Conservation (phyloP, 2,888 invertebrate genomes). For the Mythimna vitellina region DNA sequence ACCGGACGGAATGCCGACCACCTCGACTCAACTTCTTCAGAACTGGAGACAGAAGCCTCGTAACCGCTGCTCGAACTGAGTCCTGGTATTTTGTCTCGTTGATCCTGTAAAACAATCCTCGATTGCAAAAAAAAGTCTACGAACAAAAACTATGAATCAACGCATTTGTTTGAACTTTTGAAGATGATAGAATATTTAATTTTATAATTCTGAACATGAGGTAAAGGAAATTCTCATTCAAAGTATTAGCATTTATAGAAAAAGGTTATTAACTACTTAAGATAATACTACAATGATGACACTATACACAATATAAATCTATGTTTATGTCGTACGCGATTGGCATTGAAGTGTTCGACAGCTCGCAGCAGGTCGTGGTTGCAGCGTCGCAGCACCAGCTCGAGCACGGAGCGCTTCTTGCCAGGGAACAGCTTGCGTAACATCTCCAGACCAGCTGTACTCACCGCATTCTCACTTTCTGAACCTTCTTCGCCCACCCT, state of each 20-base stretch:
- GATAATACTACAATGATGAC: too few species aligned
- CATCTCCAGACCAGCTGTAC: conserved; percentile 95
- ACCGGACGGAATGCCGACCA: conserved; percentile 89
- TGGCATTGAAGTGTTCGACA: conserved; percentile 95
- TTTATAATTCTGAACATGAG: too few species aligned
- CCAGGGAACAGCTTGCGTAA: conserved; percentile 97
- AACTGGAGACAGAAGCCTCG: conserved; percentile 82
- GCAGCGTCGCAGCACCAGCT: conserved; percentile 97
- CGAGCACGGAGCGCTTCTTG: conserved; percentile 96
- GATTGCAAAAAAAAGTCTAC: conserved; percentile 7
- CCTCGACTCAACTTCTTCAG: conserved; percentile 80
- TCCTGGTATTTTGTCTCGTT: conserved; percentile 78
- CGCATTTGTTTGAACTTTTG: too few species aligned
- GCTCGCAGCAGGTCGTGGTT: conserved; percentile 97
- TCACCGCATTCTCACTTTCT: conserved; percentile 87
- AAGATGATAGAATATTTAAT: too few species aligned
- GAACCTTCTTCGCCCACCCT: conserved; percentile 71
- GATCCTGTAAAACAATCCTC: conserved; percentile 70
- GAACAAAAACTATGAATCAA: too few species aligned
- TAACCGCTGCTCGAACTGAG: conserved; percentile 71
- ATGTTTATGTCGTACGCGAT: conserved; percentile 74
- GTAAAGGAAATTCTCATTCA: too few species aligned
- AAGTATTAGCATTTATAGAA: too few species aligned
- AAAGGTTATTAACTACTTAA: too few species aligned
- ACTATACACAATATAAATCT: too few species aligned